These are phyloP conservation scores for Cactoblastis cactorum DNA, from an alignment of 2,888 invertebrate species.

Conservation along the genomic window DNA sequence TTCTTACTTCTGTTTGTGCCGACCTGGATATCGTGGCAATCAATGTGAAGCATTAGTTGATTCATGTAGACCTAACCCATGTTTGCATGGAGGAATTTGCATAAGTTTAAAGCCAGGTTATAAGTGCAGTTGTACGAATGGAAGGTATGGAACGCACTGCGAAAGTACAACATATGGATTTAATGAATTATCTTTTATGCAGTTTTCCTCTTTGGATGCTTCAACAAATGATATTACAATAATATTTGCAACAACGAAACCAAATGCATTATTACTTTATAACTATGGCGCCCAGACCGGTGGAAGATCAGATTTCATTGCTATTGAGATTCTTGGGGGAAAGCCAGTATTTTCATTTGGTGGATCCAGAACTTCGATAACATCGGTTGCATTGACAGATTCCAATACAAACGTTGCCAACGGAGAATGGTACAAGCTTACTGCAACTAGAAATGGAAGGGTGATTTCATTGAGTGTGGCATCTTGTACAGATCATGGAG, in stretches of 20 bases:
- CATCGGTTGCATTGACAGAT: conserved; percentile 85
- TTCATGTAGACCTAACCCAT: conserved; percentile 96
- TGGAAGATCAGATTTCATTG: conserved; percentile 94
- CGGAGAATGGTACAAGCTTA: conserved; percentile 95
- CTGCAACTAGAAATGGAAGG: conserved; percentile 93
- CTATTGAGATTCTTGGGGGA: conserved; percentile 92
- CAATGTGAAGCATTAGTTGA: conserved; percentile 93
- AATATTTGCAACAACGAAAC: conserved; percentile 93
- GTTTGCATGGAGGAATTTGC: conserved; percentile 92
- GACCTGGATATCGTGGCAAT: conserved; percentile 94
- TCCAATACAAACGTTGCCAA: conserved; percentile 85
- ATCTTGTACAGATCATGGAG: conserved; percentile 90
- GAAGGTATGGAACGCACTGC: conserved; percentile 93
- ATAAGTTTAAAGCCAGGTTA: conserved; percentile 93
- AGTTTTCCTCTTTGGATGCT: conserved; percentile 90
- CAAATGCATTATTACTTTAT: conserved; percentile 92
- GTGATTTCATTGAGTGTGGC: conserved; percentile 92
- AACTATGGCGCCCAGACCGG: conserved; percentile 94
- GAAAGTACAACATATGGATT: conserved; percentile 95
- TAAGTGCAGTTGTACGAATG: conserved; percentile 90
- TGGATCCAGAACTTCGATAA: conserved; percentile 92
- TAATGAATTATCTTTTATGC: conserved; percentile 92
- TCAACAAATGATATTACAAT: conserved; percentile 95
- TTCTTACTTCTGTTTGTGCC: conserved; percentile 94
- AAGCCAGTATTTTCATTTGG: conserved; percentile 94